Conservation (phyloP, 2,888 invertebrate species). For the Scaptomyza flava region DNA sequence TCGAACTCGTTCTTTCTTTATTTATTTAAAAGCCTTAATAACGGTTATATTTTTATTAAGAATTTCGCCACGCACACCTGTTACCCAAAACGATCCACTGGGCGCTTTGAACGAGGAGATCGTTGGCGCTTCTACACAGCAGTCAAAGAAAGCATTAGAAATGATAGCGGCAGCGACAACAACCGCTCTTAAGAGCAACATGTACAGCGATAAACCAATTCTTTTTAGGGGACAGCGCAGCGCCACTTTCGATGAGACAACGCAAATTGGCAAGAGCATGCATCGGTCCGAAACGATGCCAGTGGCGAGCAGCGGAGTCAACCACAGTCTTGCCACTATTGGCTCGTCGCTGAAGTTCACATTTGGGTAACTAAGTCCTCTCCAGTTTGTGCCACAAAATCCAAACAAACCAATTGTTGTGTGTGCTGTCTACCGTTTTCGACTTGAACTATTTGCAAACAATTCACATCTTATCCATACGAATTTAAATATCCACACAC, state of each 20-base stretch:
- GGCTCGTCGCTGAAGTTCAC: slow-evolving; percentile 93
- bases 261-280: slow-evolving; percentile 85
- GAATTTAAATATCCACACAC: slow-evolving; percentile 21
- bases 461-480: slow-evolving; percentile 26
- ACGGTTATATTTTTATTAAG: slow-evolving; percentile 79
- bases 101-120: slow-evolving; percentile 89
- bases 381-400: slow-evolving; percentile 1
- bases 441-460: slow-evolving; percentile 25
- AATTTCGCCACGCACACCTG: slow-evolving; percentile 91
- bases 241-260: slow-evolving; percentile 87
- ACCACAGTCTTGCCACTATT: slow-evolving; percentile 91
- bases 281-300: slow-evolving; percentile 91
- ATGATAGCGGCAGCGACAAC: slow-evolving; percentile 10
- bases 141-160: slow-evolving; percentile 14
- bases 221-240: slow-evolving; percentile 87
- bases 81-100: slow-evolving; percentile 95
- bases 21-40: background rate
- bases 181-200: slow-evolving; percentile 77
- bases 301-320: slow-evolving; percentile 87
- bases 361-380: slow-evolving; percentile 88
- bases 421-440: slow-evolving; percentile 27
- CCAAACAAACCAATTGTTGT: slow-evolving; percentile 18
- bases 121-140: slow-evolving; percentile 44
- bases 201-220: slow-evolving; percentile 88
- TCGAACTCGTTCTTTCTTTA: too few relatives aligned